These are phyloP conservation scores for Podarcis lilfordi DNA, from an alignment of 2,797 vertebrate species.

Conservation along the genomic window DNA sequence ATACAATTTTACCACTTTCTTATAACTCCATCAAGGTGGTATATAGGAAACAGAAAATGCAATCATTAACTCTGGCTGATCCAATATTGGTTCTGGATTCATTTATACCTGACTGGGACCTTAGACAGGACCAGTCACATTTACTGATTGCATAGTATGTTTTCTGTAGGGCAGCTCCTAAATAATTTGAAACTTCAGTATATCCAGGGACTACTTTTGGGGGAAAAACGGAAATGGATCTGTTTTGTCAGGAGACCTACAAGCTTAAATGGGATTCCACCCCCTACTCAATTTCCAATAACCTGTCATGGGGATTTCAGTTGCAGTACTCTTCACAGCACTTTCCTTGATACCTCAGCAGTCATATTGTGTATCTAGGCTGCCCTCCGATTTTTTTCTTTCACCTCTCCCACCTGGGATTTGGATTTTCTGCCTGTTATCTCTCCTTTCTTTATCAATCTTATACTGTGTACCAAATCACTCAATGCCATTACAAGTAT, in stretches of 20 bases:
- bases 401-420: no score
- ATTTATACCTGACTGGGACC: background rate
- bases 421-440: background rate
- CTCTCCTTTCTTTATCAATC: no score
- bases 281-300: no score
- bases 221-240: fast-evolving
- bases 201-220: background rate
- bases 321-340: no score
- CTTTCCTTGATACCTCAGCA: no score
- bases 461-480: no score
- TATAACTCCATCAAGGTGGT: background rate
- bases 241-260: background rate
- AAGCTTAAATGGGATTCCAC: background rate
- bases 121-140: background rate
- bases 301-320: no score
- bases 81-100: background rate
- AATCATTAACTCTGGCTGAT: background rate
- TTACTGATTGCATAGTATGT: background rate
- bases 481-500: background rate
- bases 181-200: background rate
- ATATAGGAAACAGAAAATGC: background rate
- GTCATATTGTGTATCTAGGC: no score
- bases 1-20: background rate
- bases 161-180: background rate
- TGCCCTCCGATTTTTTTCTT: no score